Evolutionary conservation across 2,113 vertebrate genomes (phyloP).

Genomic region (Podocnemis expansa): DNA sequence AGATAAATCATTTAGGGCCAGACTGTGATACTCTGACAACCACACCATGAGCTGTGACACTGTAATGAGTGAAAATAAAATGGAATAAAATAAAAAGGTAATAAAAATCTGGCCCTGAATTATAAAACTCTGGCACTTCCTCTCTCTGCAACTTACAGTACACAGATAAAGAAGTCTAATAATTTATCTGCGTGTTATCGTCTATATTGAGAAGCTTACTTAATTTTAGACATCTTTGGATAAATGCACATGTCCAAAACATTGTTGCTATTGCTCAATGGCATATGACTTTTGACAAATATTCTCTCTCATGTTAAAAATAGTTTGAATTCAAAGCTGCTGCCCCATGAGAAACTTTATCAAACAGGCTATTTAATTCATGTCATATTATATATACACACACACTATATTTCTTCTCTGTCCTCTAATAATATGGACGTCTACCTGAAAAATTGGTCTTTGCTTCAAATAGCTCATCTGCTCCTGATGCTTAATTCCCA

Average conservation of each 20-base stretch:
- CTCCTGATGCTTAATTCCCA: neutral
- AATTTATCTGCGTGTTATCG: neutral
- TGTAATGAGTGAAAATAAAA: neutral
- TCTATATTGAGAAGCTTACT: neutral
- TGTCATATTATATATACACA: neutral
- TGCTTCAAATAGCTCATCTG: neutral
- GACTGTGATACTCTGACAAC: neutral
- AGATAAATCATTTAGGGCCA: neutral
- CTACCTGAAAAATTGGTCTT: neutral
- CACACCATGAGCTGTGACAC: neutral
- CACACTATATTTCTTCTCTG: neutral
- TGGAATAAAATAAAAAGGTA: neutral
- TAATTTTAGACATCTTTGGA: neutral
- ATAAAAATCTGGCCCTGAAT: neutral
- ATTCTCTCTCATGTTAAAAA: neutral
- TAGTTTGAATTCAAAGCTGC: neutral
- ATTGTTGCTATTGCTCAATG: neutral
- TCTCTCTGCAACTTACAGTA: neutral
- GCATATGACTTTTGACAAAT: neutral
- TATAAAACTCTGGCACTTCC: neutral
- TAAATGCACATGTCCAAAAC: neutral
- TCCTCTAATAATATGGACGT: neutral
- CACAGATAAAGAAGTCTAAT: neutral
- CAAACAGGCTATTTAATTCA: neutral
- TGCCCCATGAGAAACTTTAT: neutral